Evolutionary conservation across 1,140 invertebrate genomes (phyloP).

Genomic region (Mylabris phalerata): DNA sequence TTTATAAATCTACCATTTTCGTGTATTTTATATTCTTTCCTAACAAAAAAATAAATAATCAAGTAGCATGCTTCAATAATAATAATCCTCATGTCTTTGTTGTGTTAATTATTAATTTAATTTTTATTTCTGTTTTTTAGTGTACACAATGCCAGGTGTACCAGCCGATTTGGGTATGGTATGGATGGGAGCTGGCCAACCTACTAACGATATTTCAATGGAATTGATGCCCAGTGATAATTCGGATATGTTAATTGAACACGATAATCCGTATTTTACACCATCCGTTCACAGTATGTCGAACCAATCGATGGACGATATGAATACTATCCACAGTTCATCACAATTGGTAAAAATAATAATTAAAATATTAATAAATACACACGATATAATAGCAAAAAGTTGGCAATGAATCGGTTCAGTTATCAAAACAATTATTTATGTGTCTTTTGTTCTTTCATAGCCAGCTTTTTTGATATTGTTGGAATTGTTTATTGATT

Average conservation of each 20-base stretch:
- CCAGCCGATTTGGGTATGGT: conserved; percentile 59
- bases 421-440: neutral
- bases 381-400: neutral
- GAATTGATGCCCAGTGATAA: conserved; percentile 35
- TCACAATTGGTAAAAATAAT: conserved; percentile 46
- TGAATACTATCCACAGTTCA: conserved; percentile 47
- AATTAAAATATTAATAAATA: conserved; percentile 41
- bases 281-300: conserved; percentile 44
- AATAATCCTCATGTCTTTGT: neutral
- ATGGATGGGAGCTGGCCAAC: conserved; percentile 62
- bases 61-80: conserved; percentile 3
- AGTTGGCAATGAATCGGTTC: neutral
- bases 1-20: conserved; percentile 2
- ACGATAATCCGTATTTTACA: conserved; percentile 52
- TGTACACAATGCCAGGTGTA: conserved; percentile 48
- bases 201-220: conserved; percentile 46
- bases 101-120: conserved; percentile 1
- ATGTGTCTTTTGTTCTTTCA: neutral
- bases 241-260: conserved; percentile 47
- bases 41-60: no score
- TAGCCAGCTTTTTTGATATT: neutral
- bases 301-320: conserved; percentile 51
- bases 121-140: no score
- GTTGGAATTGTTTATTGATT: neutral
- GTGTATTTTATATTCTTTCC: no score